Percentiles rank a stretch among this genome's conserved stretches.
phyloP scores from a whole-genome alignment of 2,113 vertebrate species.

The Leptocoma aspasia region DNA sequence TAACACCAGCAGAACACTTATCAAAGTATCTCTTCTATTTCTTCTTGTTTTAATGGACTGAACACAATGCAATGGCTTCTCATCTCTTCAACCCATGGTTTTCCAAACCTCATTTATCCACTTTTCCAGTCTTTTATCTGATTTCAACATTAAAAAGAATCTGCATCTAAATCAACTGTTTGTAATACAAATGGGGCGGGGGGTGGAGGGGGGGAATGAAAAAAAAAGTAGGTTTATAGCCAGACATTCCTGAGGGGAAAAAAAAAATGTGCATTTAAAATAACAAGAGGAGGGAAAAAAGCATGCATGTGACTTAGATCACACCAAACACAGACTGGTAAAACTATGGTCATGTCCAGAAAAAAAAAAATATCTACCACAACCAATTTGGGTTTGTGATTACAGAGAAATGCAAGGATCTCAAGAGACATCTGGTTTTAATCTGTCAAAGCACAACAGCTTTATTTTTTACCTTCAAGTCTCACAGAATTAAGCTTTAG shows the following conservation, averaged over 20 bases:
- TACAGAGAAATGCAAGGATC: conserved; percentile 11
- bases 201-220: accelerated
- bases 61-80: conserved; percentile 79
- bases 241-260: not conserved
- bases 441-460: conserved; percentile 22
- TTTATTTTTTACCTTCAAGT: conserved; percentile 24
- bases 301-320: not conserved
- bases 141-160: conserved; percentile 58
- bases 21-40: conserved; percentile 86
- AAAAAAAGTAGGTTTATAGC: not conserved
- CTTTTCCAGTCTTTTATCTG: conserved; percentile 62
- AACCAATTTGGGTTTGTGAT: conserved; percentile 7
- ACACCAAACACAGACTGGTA: not conserved
- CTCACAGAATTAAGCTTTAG: not conserved
- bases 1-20: conserved; percentile 94
- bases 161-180: conserved; percentile 57
- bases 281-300: not conserved
- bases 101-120: conserved; percentile 56
- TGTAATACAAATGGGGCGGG: not conserved
- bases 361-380: conserved; percentile 8
- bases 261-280: not conserved
- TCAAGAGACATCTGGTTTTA: conserved; percentile 35
- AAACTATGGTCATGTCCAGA: not conserved
- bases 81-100: conserved; percentile 70
- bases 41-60: conserved; percentile 87